phyloP scores from a whole-genome alignment of 2,888 invertebrate genomes.

The Anticlea derivata region DNA sequence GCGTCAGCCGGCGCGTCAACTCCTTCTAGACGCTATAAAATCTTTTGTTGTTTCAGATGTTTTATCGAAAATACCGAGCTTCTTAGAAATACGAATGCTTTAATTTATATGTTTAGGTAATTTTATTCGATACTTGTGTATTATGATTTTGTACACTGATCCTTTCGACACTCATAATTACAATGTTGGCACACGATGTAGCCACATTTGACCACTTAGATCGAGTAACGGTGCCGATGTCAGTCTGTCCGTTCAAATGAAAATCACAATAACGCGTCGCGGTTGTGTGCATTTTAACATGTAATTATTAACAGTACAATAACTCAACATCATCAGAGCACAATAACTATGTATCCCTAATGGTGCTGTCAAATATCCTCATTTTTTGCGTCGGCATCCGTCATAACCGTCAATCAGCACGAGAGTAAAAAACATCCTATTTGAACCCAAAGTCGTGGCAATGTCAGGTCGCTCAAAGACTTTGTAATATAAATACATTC shows the following conservation, averaged over 20 bases:
- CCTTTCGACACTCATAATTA: constrained; percentile 10
- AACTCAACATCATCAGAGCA: constrained; percentile 46
- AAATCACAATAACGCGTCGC: constrained; percentile 55
- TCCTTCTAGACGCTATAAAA: constrained; percentile 28
- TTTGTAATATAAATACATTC: constrained; percentile 14
- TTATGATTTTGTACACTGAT: not conserved
- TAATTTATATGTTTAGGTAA: too few species aligned
- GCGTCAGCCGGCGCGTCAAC: constrained; percentile 15
- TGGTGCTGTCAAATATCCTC: constrained; percentile 41
- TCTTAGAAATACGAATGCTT: constrained; percentile 1
- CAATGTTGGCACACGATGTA: constrained; percentile 28
- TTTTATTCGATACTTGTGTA: too few species aligned
- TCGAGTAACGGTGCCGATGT: constrained; percentile 63
- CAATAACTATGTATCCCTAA: constrained; percentile 50
- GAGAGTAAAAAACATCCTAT: constrained; percentile 31
- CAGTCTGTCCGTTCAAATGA: constrained; percentile 60
- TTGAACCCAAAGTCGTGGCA: constrained; percentile 19
- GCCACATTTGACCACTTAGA: constrained; percentile 44
- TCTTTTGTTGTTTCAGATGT: constrained; percentile 29
- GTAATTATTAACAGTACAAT: constrained; percentile 62
- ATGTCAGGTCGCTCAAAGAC: constrained; percentile 20
- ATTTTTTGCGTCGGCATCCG: constrained; percentile 39
- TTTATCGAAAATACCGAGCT: constrained; percentile 12
- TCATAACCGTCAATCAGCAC: constrained; percentile 29
- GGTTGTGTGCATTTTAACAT: constrained; percentile 55